A percentile compares a stretch with the other conserved stretches of the same genome.
phyloP scores from a whole-genome alignment of 1,140 invertebrate species.

The Telenomus remus region DNA sequence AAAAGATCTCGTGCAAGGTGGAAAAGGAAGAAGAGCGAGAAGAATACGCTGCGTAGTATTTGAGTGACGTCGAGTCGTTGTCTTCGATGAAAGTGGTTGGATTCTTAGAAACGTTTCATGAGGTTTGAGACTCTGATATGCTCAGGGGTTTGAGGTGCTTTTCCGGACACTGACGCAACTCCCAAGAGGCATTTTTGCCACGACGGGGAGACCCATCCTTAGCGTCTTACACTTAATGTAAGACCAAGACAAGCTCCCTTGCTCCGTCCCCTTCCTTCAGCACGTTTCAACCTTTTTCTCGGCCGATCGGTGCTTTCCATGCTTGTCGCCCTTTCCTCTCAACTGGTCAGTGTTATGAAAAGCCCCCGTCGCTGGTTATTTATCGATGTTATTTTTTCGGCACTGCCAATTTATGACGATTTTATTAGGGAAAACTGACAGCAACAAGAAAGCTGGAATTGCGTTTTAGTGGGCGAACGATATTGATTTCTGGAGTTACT shows the following conservation, averaged over 20 bases:
- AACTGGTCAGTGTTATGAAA: slow-evolving; percentile 39
- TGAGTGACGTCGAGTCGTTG: slow-evolving; percentile 63
- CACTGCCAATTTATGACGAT: slow-evolving; percentile 14
- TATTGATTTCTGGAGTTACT: slow-evolving; percentile 19
- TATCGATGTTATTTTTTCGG: slow-evolving; percentile 18
- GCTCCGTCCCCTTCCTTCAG: slow-evolving; percentile 30
- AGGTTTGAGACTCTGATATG: slow-evolving; percentile 25
- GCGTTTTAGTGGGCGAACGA: slow-evolving; percentile 10
- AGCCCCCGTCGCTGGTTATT: slow-evolving; percentile 13
- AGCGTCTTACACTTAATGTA: slow-evolving; percentile 61
- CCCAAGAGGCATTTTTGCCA: slow-evolving; percentile 71
- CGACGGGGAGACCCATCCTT: slow-evolving; percentile 61
- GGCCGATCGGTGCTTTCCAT: slow-evolving; percentile 29
- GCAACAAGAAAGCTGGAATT: slow-evolving; percentile 11
- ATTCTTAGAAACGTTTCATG: slow-evolving; percentile 60
- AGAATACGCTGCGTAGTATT: slow-evolving; percentile 50
- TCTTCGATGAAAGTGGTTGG: slow-evolving; percentile 53
- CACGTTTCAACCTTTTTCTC: slow-evolving; percentile 29
- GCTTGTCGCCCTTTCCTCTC: slow-evolving; percentile 34
- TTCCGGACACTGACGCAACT: slow-evolving; percentile 70
- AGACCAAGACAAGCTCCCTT: slow-evolving; percentile 37
- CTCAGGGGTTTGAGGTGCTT: slow-evolving; percentile 48
- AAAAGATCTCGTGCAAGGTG: slow-evolving; percentile 15
- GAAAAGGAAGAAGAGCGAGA: slow-evolving; percentile 18
- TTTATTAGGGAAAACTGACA: slow-evolving; percentile 25